Evolutionary conservation across 1,140 invertebrate genomes (phyloP).

Genomic region (Macrosteles quadrilineatus): DNA sequence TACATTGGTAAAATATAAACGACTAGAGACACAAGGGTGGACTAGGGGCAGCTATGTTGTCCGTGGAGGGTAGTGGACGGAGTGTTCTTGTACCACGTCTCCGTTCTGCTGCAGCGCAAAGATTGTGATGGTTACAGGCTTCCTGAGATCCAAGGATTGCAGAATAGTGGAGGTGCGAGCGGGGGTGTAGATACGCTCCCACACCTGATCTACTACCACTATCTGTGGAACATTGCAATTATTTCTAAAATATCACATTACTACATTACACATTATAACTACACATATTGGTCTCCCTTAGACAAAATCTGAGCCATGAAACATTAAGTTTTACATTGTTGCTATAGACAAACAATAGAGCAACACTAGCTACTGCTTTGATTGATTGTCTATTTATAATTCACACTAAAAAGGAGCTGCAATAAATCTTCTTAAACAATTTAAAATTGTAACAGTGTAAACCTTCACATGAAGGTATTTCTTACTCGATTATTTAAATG

Average conservation of each 20-base stretch:
- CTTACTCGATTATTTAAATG: too few relatives aligned
- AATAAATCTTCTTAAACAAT: too few relatives aligned
- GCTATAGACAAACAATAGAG: too few relatives aligned
- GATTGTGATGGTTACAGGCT: background rate
- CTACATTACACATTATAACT: too few relatives aligned
- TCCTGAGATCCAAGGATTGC: slow-evolving; percentile 27
- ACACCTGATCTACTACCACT: slow-evolving; percentile 14
- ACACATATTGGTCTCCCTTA: too few relatives aligned
- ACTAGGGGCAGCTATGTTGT: slow-evolving; percentile 8
- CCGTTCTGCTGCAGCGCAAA: background rate
- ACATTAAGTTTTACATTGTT: too few relatives aligned
- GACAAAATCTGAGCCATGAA: too few relatives aligned
- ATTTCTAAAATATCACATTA: background rate
- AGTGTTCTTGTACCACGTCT: background rate
- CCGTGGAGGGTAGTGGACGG: background rate
- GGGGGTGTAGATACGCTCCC: slow-evolving; percentile 19
- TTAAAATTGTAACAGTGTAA: too few relatives aligned
- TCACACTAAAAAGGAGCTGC: too few relatives aligned
- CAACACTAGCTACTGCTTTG: too few relatives aligned
- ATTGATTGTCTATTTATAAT: too few relatives aligned
- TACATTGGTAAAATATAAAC: slow-evolving; percentile 17
- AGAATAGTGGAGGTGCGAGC: slow-evolving; percentile 13
- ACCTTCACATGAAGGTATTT: too few relatives aligned
- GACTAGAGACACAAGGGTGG: slow-evolving; percentile 21
- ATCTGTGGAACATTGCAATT: slow-evolving; percentile 11